Conservation (phyloP, 2,797 vertebrate genomes). For the Dryobates pubescens region DNA sequence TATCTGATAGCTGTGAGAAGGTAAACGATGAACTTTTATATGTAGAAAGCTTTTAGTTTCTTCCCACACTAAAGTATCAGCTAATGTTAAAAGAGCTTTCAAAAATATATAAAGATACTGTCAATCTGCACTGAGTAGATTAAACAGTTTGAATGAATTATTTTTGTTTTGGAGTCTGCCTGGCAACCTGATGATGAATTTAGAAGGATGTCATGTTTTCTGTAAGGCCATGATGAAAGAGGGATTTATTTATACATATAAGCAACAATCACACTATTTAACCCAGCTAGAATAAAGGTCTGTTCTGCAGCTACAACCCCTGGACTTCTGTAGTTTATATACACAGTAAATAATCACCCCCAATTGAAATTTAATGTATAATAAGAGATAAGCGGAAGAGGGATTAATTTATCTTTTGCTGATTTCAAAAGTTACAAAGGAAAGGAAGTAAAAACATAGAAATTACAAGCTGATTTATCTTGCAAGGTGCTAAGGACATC, state of each 20-base stretch:
- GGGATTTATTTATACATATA: slow-evolving; percentile 60
- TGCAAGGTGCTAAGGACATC: not conserved
- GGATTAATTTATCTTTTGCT: slow-evolving; percentile 1
- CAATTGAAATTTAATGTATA: slow-evolving; percentile 7
- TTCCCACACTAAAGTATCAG: slow-evolving; percentile 78
- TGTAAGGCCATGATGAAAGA: slow-evolving; percentile 20
- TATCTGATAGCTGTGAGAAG: slow-evolving; percentile 76
- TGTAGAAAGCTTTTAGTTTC: slow-evolving; percentile 77
- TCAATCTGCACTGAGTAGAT: slow-evolving; percentile 76
- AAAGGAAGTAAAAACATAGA: not conserved
- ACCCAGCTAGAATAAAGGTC: slow-evolving; percentile 9
- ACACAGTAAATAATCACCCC: not conserved
- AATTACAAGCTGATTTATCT: not conserved
- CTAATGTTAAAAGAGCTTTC: slow-evolving; percentile 81
- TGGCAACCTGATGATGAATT: slow-evolving; percentile 72
- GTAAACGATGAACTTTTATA: slow-evolving; percentile 77
- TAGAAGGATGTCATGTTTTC: slow-evolving; percentile 70
- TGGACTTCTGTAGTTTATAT: not conserved
- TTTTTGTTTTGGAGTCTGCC: slow-evolving; percentile 76
- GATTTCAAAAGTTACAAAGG: not conserved
- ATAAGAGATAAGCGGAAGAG: not conserved
- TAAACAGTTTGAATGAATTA: slow-evolving; percentile 77
- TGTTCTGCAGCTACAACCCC: not conserved
- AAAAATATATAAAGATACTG: slow-evolving; percentile 80
- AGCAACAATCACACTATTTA: slow-evolving; percentile 33